Evolutionary conservation across 2,888 invertebrate genomes (phyloP), one percentile per base, ranked within the genome.

Genomic region (Cantharis rufa): DNA sequence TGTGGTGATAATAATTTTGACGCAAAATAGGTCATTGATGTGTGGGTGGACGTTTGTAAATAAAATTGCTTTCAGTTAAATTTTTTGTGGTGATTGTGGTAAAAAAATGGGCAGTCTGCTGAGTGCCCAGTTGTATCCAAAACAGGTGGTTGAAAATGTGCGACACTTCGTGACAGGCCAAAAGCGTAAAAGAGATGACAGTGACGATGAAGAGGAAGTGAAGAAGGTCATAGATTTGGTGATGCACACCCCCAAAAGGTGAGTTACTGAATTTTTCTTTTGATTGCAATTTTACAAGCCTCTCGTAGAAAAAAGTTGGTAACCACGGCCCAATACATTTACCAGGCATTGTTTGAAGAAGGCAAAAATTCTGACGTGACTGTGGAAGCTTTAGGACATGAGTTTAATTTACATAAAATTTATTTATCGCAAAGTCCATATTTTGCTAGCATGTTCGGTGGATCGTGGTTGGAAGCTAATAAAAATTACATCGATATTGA

Each of bases 361-460:
- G 93, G 94, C 77, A 92, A 92, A 86, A 93, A 93, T 82, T 94
- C 94, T 70, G 95, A 95, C 86, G 90, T 95, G 64, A 92, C 92
- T 27, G 93, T 95, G 7, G 88, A 90, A 83, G 94, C 94, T 70
- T 86, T 94, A 72, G 93, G 92, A 21, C 91, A 91, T 85, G 91
- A 92, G 78, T 95, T 95, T 92, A 90, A 91, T 83, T 88, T 95
- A 63, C 95, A 95, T 86, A 94, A 93, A 88, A 91, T 95, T 62
- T 95, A 95, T 85, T 89, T 95, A 66, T 93, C 93, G 82, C 95
- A 95, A 90, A 94, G 94, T 84, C 93, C 93, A 0, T 95, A 95
- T 86, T 95, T 95, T 87, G 90, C 92, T 11, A 93, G 94, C 83
- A 95, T 95, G 95, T 95, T 95, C 86, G 93, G 92, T 82, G 95